Base-by-base conservation (phyloP, 2,797 vertebrate species). In the Xiphorhynchus erythropygius region DNA sequence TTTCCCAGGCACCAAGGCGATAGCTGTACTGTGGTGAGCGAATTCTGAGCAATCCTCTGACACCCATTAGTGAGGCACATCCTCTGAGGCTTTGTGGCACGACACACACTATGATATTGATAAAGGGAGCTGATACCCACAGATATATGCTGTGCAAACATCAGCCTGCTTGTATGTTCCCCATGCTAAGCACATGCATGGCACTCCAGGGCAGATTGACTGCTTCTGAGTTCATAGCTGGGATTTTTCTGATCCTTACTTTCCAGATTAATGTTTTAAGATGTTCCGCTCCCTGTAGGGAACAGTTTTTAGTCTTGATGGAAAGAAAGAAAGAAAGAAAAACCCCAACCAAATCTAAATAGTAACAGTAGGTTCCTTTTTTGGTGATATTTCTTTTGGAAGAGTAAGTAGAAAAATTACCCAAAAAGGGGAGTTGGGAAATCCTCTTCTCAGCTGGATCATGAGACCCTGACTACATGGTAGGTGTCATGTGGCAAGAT, bases 231-330 rank as follows among this genome's bases (percentile, higher is more conserved):
- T 64, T 93, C 59, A 80, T 74, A 94, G 63, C 47, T 92, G 82
- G 50, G 42, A 81, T 90, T 94, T 93, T 93, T 94, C 84, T 91
- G 67, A 67, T 75, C 42, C 39, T 69, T 89, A 16, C 55, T 93
- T 78, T 93, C 37, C 69, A 91, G 75, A 80, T 62, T 75, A 30
- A 11, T 84, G 47, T 91, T 92, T 64, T 84, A 86, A 79, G 18
- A 1, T 1, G 17, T 82, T 85, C 27, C 46, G 18, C 37, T 82
- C n/a, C 27, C 59, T 74, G 41, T 69, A 78, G 75, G 83, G 64
- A 83, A 24, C 7, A 46, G 14, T 24, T 33, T 91, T 81, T 90
- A 8, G 15, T 81, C 59, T 44, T 33, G 47, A 5, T 47, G 39
- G 22, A 15, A 28, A 44, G 23, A 59, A 41, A 25, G 11, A 7